Base-by-base conservation (phyloP, 2,888 invertebrate species). In the Mimas tiliae region DNA sequence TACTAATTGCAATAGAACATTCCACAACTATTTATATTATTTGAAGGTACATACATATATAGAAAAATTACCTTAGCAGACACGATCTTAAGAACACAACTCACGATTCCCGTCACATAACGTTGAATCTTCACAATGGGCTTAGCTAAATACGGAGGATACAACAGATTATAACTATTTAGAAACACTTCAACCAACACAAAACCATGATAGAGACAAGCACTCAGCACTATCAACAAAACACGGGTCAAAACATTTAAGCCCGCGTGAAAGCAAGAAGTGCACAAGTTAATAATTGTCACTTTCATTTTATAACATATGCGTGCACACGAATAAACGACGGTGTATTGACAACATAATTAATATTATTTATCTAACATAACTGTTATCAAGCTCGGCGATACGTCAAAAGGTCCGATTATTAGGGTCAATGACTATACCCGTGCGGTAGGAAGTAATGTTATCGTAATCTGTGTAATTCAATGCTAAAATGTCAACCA, bases 131-230 rank as follows among this genome's bases (percentile, higher is more conserved):
- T 74, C 3, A 69, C 68, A 4, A 88, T 69, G 7, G 82, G 75
- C 27, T 84, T 83, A 0, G 85, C 80, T 63, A 93, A 76, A 73
- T 84, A 86, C 21, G 89, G 87, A 0, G 91, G 91, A 66, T 90
- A 93, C 72, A 91, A 80, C 45, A 83, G 75, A 67, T 86, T 82
- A 52, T 85, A 90, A 72, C 87, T 90, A 67, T 93, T 90, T 14
- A 92, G 67, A 63, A 91, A 84, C 73, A 93, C 84, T 83, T 93
- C 93, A 8, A 81, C 85, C 9, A 91, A 73, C 67, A 93, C 86
- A 72, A 93, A 93, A 27, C 79, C 75, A 67, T 93, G 90, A 51
- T 91, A 93, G 38, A 93, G 80, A 66, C 79, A 80, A 1, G 89
- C 87, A 77, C 87, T 89, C 9, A 91, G 63, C 67, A 92, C 69